Evolutionary conservation across 2,888 invertebrate genomes (phyloP), one percentile per base, ranked within the genome.

Genomic region (Parasteatoda lunata): DNA sequence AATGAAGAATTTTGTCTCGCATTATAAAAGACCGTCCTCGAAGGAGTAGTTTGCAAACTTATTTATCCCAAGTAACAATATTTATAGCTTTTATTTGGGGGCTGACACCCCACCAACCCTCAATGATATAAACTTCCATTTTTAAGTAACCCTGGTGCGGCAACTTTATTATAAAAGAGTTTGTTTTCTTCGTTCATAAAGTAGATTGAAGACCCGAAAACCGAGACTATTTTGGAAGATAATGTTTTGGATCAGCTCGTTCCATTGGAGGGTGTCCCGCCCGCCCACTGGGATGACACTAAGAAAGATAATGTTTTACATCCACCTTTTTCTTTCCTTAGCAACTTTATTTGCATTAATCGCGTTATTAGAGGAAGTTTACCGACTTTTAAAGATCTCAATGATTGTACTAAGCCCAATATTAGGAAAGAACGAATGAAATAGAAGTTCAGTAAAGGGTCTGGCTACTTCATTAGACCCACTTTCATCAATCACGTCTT

Each of bases 341-440:
- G 65, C 76, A 73, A 80, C 79, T 76, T 85, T 79, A 78, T 84
- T 84, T 84, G 78, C 84, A 84, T 84, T 84, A 84, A 84, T 84
- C 78, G 78, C 66, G 78, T 78, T 78, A 76, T 80, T 85, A 80
- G 48, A 52, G 49, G 77, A 85, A 79, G 70, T 76, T 76, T 79
- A 75, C 65, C 69, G 59, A 85, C 73, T 78, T 79, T 75, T 51
- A 68, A 79, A 73, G 54, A 69, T 78, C 73, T 72, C 59, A 76
- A 59, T 69, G 69, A 82, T 70, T 78, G 78, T 30, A 52, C 51
- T 30, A 30, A 30, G 30, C 30, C 30, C 30, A 30, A 30, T 30
- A 30, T 30, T 30, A 30, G 30, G 30, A 30, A 30, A 30, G 30
- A 30, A 30, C 30, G 30, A 30, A 30, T 30, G 30, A 30, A 30